Conservation (phyloP, 2,888 invertebrate species). For the Bellardia bayeri region DNA sequence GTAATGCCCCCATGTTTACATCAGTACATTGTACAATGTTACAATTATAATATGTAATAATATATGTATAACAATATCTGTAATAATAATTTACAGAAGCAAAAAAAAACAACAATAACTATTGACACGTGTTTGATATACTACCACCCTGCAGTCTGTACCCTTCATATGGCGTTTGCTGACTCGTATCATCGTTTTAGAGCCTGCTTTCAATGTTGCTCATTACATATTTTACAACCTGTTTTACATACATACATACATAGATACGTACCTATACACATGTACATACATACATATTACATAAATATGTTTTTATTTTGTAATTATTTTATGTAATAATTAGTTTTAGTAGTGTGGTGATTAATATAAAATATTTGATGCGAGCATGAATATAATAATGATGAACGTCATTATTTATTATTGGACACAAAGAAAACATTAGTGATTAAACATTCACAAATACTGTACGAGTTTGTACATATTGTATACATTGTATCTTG, state of each 20-base stretch:
- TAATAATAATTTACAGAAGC: constrained; percentile 9
- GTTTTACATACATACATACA: not conserved
- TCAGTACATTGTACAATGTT: not conserved
- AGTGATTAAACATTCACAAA: not conserved
- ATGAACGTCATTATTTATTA: constrained; percentile 11
- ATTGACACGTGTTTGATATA: constrained; percentile 54
- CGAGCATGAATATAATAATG: constrained; percentile 4
- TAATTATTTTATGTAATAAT: constrained; percentile 23
- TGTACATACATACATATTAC: no score
- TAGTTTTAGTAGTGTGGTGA: not conserved
- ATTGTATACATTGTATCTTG: not conserved
- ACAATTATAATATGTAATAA: not conserved
- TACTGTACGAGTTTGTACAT: not conserved
- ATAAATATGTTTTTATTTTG: constrained; percentile 13
- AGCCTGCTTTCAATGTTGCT: not conserved
- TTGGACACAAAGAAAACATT: constrained; percentile 18
- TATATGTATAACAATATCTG: not conserved
- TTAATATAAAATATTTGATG: constrained; percentile 3
- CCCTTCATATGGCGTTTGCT: not conserved
- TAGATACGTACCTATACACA: not conserved
- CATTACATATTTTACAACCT: constrained; percentile 12
- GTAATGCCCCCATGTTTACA: not conserved
- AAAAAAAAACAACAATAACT: not conserved
- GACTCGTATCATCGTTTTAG: constrained; percentile 17
- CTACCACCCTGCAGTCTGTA: not conserved